These are phyloP conservation scores for Tadarida brasiliensis DNA, from an alignment of 2,797 vertebrate species.

Conservation along the genomic window DNA sequence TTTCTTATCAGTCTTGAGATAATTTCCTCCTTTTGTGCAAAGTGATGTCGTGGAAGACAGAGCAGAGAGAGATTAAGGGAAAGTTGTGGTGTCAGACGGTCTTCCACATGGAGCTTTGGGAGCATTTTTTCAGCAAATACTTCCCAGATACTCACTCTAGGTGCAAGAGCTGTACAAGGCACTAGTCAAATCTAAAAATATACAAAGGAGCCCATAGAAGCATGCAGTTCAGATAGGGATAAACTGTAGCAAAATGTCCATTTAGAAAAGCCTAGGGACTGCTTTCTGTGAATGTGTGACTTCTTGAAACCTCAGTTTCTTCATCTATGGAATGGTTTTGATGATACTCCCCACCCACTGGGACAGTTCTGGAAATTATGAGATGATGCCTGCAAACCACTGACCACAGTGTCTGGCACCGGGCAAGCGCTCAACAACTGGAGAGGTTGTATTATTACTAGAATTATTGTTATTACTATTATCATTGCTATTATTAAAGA, in stretches of 20 bases:
- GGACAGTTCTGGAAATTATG: not conserved
- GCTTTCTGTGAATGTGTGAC: not conserved
- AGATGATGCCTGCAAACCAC: not conserved
- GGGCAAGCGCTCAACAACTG: not conserved
- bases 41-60: not conserved
- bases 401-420: not conserved
- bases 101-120: not conserved
- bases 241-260: not conserved
- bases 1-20: conserved; percentile 59
- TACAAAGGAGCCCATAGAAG: not conserved
- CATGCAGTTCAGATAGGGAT: not conserved
- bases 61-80: not conserved
- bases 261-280: not conserved
- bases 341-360: not conserved
- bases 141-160: not conserved
- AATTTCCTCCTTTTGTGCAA: conserved; percentile 52
- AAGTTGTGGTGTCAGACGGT: not conserved
- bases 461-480: not conserved
- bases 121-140: not conserved
- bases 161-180: not conserved
- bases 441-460: not conserved
- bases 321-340: not conserved
- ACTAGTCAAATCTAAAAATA: conserved; percentile 31
- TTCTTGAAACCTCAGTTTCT: conserved; percentile 13
- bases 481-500: not conserved